Evolutionary conservation across 2,113 vertebrate species (phyloP).

Genomic region (Sinocyclocheilus anshuiensis): DNA sequence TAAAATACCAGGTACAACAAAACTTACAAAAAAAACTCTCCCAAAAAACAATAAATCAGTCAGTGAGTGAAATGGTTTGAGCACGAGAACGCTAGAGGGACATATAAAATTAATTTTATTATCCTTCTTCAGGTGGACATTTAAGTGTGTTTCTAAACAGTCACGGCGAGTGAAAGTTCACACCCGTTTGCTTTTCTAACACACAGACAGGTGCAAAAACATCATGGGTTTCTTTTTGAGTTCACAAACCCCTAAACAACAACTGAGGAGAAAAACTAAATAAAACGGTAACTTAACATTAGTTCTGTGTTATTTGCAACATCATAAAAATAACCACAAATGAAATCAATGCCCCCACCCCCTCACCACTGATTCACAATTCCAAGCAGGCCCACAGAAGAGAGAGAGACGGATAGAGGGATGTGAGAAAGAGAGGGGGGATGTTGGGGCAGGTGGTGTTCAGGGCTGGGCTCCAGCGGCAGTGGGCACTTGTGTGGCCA

Average conservation of each 20-base stretch:
- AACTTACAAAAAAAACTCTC: background rate
- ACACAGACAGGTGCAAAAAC: slow-evolving; percentile 72
- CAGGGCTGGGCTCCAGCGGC: slow-evolving; percentile 80
- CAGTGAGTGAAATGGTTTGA: slow-evolving; percentile 71
- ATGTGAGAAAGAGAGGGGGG: slow-evolving; percentile 60
- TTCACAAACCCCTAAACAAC: slow-evolving; percentile 68
- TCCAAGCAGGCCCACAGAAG: slow-evolving; percentile 17
- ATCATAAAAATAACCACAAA: slow-evolving; percentile 68
- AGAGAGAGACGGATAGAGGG: slow-evolving; percentile 63
- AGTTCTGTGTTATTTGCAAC: slow-evolving; percentile 74
- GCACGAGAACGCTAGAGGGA: slow-evolving; percentile 82
- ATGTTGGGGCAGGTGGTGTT: slow-evolving; percentile 66
- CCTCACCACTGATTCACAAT: slow-evolving; percentile 36
- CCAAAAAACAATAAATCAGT: slow-evolving; percentile 29
- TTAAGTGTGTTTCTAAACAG: slow-evolving; percentile 78
- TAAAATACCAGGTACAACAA: slow-evolving; percentile 16
- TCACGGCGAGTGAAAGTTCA: slow-evolving; percentile 72
- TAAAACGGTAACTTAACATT: slow-evolving; percentile 76
- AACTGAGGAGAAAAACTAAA: slow-evolving; percentile 50
- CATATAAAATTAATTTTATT: slow-evolving; percentile 91
- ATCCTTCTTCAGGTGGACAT: slow-evolving; percentile 81
- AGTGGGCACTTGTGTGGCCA: slow-evolving; percentile 81
- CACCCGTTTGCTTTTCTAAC: slow-evolving; percentile 74
- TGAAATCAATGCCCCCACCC: slow-evolving; percentile 61
- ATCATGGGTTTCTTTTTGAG: slow-evolving; percentile 68